phyloP scores from a whole-genome alignment of 23 tunicate genomes.

The Oikopleura dioica region DNA sequence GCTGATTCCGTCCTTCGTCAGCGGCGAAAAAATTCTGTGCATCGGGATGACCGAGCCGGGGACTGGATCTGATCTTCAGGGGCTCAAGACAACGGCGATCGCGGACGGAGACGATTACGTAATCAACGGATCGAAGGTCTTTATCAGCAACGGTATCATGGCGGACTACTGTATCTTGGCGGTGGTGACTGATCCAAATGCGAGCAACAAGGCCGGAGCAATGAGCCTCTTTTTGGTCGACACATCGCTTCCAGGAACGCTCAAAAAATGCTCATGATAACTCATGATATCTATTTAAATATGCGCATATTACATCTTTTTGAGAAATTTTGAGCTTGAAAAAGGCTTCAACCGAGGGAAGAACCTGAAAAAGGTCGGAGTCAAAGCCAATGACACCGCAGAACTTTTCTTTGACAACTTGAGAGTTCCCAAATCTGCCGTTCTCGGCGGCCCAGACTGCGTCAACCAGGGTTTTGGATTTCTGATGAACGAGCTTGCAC shows the following conservation, averaged over 20 bases:
- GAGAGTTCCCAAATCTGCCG: conserved; percentile 39
- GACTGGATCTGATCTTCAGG: conserved; percentile 94
- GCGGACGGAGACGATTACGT: conserved; percentile 80
- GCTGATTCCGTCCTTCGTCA: conserved; percentile 66
- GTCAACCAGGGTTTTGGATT: conserved; percentile 53
- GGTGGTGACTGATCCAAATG: conserved; percentile 56
- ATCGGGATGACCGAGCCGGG: conserved; percentile 41
- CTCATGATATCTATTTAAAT: no score
- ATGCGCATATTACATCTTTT: no score
- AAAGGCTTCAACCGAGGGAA: conserved; percentile 65
- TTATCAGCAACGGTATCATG: conserved; percentile 81
- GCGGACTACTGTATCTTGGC: conserved; percentile 69
- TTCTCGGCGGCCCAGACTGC: conserved; percentile 81
- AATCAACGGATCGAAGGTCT: conserved; percentile 71
- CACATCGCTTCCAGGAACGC: conserved; percentile 52
- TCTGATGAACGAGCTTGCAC: conserved; percentile 81
- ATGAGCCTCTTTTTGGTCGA: conserved; percentile 44
- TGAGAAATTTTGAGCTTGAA: no score
- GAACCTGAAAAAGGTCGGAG: conserved; percentile 59
- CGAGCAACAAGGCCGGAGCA: conserved; percentile 14
- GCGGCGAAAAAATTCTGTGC: conserved; percentile 62
- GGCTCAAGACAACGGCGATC: conserved; percentile 51
- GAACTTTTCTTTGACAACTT: conserved; percentile 87
- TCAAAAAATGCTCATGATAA: no score
- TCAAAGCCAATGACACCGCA: conserved; percentile 83